A percentile compares a stretch with the other conserved stretches of the same genome.
phyloP scores from a whole-genome alignment of 2,797 vertebrate species.

The Tauraco hartlaubi region DNA sequence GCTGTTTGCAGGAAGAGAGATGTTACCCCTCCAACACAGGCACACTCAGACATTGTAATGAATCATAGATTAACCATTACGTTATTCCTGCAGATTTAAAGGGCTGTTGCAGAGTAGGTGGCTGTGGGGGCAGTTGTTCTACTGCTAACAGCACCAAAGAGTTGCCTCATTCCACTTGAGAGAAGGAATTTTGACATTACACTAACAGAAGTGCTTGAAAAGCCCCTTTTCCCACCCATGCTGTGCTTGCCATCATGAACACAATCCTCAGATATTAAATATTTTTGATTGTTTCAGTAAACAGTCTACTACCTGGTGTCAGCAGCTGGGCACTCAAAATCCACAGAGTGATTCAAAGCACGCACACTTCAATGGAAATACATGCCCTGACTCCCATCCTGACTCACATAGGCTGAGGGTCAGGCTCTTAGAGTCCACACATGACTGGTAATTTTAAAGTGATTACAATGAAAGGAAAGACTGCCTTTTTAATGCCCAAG shows the following conservation, averaged over 20 bases:
- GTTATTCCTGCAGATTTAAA: not conserved
- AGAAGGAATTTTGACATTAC: not conserved
- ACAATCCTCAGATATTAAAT: not conserved
- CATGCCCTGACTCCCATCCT: not conserved
- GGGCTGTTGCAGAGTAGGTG: not conserved
- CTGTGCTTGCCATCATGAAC: not conserved
- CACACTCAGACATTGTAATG: not conserved
- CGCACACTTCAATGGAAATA: not conserved
- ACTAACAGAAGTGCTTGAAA: not conserved
- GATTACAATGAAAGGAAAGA: slow-evolving; percentile 67
- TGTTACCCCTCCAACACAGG: not conserved
- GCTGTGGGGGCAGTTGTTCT: not conserved
- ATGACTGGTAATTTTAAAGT: slow-evolving; percentile 62
- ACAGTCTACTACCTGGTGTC: not conserved
- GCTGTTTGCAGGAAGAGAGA: slow-evolving; percentile 4
- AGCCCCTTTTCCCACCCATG: not conserved
- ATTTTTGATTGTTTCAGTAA: not conserved
- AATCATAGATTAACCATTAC: not conserved
- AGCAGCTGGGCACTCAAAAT: not conserved
- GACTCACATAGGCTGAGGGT: not conserved
- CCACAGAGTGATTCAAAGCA: not conserved
- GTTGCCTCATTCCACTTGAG: not conserved
- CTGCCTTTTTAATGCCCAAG: slow-evolving; percentile 57
- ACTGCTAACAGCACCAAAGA: not conserved
- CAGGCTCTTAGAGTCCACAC: not conserved